Conservation (phyloP, 1,140 invertebrate genomes). For the Chionoecetes opilio region DNA sequence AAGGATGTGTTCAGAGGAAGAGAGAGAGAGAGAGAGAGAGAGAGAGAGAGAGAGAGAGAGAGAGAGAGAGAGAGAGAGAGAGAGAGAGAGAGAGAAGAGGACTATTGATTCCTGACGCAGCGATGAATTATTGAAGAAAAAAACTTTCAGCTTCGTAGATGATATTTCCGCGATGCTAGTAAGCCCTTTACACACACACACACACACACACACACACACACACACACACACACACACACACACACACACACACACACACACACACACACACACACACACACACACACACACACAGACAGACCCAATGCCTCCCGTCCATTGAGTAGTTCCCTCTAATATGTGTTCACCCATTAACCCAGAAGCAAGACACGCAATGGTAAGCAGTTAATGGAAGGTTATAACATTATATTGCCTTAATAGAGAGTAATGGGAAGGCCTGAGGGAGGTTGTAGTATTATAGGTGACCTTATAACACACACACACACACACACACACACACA, state of each 20-base stretch:
- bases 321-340: no score
- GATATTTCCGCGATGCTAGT: not conserved
- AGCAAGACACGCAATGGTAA: no score
- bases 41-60: constrained; percentile 14
- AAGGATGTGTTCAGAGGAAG: not conserved
- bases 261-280: constrained; percentile 27
- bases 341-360: no score
- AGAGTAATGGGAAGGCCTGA: no score
- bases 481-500: no score
- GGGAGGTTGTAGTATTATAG: no score
- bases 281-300: not conserved
- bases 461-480: no score
- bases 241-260: constrained; percentile 27
- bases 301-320: not conserved
- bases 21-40: not conserved
- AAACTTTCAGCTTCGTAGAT: not conserved
- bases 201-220: constrained; percentile 20
- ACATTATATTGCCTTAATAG: no score
- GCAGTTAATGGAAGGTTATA: no score
- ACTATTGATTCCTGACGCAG: not conserved
- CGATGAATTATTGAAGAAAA: not conserved
- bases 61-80: constrained; percentile 22
- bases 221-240: constrained; percentile 27
- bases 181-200: not conserved
- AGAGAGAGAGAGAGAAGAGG: not conserved